Conservation (phyloP, 1,140 invertebrate species). For the Orius laevigatus region DNA sequence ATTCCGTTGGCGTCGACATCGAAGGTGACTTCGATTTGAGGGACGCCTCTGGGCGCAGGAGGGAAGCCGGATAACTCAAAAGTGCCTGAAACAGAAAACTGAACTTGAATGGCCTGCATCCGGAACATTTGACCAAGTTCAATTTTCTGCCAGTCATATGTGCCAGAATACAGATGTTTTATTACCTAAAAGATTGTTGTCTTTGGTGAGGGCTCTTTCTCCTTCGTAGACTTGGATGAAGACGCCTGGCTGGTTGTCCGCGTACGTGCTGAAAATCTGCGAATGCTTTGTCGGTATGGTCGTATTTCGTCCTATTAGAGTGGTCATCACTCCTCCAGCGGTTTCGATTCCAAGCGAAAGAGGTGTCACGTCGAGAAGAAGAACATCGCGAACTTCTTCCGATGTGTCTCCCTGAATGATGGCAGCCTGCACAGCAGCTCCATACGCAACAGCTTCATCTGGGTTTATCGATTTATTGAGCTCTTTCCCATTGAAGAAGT, state of each 20-base stretch:
- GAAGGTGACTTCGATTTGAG: slow-evolving; percentile 84
- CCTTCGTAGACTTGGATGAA: slow-evolving; percentile 78
- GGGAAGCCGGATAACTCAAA: slow-evolving; percentile 88
- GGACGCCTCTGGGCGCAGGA: slow-evolving; percentile 84
- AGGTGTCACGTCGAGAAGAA: slow-evolving; percentile 86
- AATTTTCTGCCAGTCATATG: no score
- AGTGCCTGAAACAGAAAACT: not conserved
- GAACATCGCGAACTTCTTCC: slow-evolving; percentile 75
- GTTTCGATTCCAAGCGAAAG: slow-evolving; percentile 93
- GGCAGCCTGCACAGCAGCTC: slow-evolving; percentile 79
- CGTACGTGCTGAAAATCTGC: slow-evolving; percentile 91
- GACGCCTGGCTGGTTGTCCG: slow-evolving; percentile 91
- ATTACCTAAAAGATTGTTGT: slow-evolving; percentile 66
- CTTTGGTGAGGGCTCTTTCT: slow-evolving; percentile 84
- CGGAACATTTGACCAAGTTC: no score
- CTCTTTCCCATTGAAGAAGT: slow-evolving; percentile 96
- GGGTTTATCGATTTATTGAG: slow-evolving; percentile 95
- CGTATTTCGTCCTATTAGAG: slow-evolving; percentile 86
- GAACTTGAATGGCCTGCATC: no score
- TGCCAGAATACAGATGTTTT: slow-evolving; percentile 34
- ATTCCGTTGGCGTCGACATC: slow-evolving; percentile 83
- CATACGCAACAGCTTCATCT: slow-evolving; percentile 85
- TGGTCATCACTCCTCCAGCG: slow-evolving; percentile 92
- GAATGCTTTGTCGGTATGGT: slow-evolving; percentile 93
- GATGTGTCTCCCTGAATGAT: slow-evolving; percentile 90